A percentile compares a stretch with the other conserved stretches of the same genome.
phyloP scores from a whole-genome alignment of 2,888 invertebrate species.

The Galeopsomyia nigrocyanea region DNA sequence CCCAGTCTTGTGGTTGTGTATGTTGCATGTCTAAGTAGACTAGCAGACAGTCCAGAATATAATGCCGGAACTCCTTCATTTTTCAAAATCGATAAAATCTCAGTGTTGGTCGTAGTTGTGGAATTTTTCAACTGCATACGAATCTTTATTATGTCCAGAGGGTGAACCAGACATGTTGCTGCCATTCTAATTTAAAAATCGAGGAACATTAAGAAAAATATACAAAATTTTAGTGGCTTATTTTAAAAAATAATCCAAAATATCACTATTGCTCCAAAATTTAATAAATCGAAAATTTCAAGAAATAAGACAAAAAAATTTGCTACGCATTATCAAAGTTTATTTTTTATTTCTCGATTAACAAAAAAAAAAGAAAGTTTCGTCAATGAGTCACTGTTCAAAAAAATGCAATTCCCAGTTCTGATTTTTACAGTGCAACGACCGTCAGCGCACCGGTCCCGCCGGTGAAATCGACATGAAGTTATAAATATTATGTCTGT shows the following conservation, averaged over 20 bases:
- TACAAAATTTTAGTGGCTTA: no score
- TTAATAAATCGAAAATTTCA: no score
- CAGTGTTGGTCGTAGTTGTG: constrained; percentile 84
- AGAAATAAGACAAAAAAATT: no score
- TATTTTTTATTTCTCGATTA: no score
- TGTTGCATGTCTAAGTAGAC: constrained; percentile 94
- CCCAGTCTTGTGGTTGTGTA: constrained; percentile 98
- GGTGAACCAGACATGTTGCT: constrained; percentile 96
- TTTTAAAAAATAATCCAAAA: not conserved
- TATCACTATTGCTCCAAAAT: no score
- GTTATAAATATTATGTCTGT: no score
- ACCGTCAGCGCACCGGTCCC: no score
- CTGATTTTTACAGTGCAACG: not conserved
- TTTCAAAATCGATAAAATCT: constrained; percentile 82
- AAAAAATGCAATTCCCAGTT: no score
- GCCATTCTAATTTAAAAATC: constrained; percentile 79
- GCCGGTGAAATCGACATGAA: no score
- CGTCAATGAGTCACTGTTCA: no score
- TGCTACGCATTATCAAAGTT: no score
- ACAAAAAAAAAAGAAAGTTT: no score
- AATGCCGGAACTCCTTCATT: constrained; percentile 90
- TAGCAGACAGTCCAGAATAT: constrained; percentile 94
- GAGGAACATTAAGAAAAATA: not conserved
- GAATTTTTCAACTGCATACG: constrained; percentile 96
- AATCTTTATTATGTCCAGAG: constrained; percentile 96